These are phyloP conservation scores for Mylabris sibirica DNA, from an alignment of 2,888 invertebrate species.

Conservation along the genomic window DNA sequence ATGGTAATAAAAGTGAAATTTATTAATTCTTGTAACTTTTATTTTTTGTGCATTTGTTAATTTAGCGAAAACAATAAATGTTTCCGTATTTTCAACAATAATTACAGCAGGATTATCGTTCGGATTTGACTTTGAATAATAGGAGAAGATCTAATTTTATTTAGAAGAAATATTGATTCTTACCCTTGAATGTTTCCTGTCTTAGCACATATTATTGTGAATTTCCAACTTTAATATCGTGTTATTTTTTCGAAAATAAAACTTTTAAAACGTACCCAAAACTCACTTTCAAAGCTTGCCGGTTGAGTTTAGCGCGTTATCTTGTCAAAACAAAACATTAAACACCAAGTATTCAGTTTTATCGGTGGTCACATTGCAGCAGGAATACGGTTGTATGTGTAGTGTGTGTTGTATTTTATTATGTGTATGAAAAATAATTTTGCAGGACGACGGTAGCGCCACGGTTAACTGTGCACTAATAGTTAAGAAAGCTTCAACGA, in stretches of 20 bases:
- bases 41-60: neutral
- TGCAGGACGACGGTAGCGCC: conserved; percentile 45
- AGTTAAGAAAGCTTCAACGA: conserved; percentile 44
- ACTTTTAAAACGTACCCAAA: neutral
- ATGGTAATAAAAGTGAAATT: neutral
- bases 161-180: neutral
- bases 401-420: conserved; percentile 33
- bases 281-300: neutral
- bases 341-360: too few species aligned
- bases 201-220: neutral
- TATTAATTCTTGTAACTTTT: neutral
- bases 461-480: conserved; percentile 44
- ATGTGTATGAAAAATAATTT: conserved; percentile 20
- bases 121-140: neutral
- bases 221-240: neutral
- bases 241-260: neutral
- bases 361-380: conserved; percentile 39
- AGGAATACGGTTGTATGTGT: conserved; percentile 39
- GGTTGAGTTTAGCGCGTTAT: neutral
- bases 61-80: neutral
- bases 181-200: neutral
- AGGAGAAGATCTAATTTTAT: neutral
- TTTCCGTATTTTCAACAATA: neutral
- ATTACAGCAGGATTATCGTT: neutral
- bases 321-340: too few species aligned